Percentiles rank a stretch among this genome's conserved stretches.
Conservation (phyloP, 2,888 invertebrate genomes). For the Morpho deidamia region DNA sequence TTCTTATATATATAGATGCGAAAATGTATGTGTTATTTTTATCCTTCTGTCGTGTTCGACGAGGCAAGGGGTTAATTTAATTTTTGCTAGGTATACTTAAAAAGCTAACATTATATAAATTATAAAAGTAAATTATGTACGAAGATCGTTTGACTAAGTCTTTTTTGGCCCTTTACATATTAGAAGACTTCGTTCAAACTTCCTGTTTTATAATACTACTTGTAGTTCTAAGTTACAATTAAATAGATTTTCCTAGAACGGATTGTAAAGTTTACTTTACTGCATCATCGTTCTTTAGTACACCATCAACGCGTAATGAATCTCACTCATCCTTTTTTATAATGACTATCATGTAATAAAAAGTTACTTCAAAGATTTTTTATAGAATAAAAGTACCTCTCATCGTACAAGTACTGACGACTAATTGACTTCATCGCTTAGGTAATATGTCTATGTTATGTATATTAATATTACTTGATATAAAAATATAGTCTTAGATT, state of each 20-base stretch:
- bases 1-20: no score
- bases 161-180: no score
- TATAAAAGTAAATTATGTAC: no score
- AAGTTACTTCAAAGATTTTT: slow-evolving; percentile 6
- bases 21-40: no score
- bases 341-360: slow-evolving; percentile 7
- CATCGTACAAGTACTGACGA: slow-evolving; percentile 3
- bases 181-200: no score
- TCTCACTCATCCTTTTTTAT: slow-evolving; percentile 5
- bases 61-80: no score
- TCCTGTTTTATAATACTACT: no score
- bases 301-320: slow-evolving; percentile 9
- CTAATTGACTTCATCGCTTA: slow-evolving; percentile 6
- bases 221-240: no score
- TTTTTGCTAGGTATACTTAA: no score
- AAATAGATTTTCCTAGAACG: background rate
- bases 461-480: background rate
- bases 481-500: background rate
- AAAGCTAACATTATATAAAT: no score
- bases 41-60: no score
- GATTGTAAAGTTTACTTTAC: background rate
- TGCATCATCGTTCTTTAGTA: background rate
- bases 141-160: no score
- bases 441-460: background rate
- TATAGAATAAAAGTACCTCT: slow-evolving; percentile 9